Evolutionary conservation across 2,113 vertebrate species (phyloP), one percentile per base, ranked within the genome.

Genomic region (Actenoides hombroni): DNA sequence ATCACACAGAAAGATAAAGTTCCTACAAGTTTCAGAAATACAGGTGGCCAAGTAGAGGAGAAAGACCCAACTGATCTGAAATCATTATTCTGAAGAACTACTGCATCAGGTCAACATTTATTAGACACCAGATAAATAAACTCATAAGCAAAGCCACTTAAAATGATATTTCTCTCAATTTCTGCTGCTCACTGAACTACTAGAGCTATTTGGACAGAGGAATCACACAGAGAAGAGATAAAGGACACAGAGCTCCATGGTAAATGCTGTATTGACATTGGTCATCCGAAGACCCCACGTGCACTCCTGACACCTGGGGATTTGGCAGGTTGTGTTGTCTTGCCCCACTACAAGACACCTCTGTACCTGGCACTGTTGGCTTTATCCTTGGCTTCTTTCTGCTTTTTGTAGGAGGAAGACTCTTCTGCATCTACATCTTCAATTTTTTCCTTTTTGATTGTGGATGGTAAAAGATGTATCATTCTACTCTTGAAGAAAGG

Each of bases 381-480:
- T 97, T 99, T 99, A 70, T 99, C 98, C 96, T 99, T 99, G 29
- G 98, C 96, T 68, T 99, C 98, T 87, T 99, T 99, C 95, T 98
- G 98, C 73, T 98, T 99, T 96, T 99, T 99, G 95, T 98, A 99
- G 11, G 99, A 98, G 0, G 99, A 99, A 15, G 98, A 98, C 1
- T 98, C 98, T 1, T 97, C 94, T 78, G 88, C 42, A 1, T 90
- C 85, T 2, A 92, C 67, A 3, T 96, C 97, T 16, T 99, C 98
- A 0, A 14, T 12, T 88, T 98, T 98, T 65, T 98, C 98, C 81
- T 99, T 99, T 97, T 96, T 99, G 78, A 99, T 74, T 0, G 98
- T 99, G 63, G 99, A 99, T 0, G 99, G 99, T 63, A 99, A 91
- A 24, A 99, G 93, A 18, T 99, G 99, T 79, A 99, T 97, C 98